These are phyloP conservation scores for Hofmannophila pseudospretella DNA, from an alignment of 2,888 invertebrate genomes.

Conservation along the genomic window DNA sequence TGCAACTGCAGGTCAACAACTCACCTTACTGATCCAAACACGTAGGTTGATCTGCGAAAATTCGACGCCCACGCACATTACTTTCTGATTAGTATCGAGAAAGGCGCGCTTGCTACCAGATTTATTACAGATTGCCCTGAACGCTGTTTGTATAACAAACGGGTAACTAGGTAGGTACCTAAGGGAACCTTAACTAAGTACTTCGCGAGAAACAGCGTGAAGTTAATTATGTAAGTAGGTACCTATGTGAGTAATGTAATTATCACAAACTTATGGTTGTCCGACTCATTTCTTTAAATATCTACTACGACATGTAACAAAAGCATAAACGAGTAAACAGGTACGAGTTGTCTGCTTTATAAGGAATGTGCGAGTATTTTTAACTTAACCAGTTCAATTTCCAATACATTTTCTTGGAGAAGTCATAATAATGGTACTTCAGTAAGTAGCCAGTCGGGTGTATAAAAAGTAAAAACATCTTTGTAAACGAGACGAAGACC, in stretches of 20 bases:
- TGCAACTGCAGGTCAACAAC: constrained; percentile 62
- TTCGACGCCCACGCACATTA: constrained; percentile 45
- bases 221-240: too few relatives aligned
- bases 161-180: neutral
- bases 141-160: constrained; percentile 1
- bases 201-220: too few relatives aligned
- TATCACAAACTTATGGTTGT: too few relatives aligned
- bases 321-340: too few relatives aligned
- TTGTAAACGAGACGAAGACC: constrained; percentile 62
- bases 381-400: constrained; percentile 5
- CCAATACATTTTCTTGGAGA: constrained; percentile 29
- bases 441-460: constrained; percentile 50
- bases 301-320: too few relatives aligned
- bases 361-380: neutral
- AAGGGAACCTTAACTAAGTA: too few relatives aligned
- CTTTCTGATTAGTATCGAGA: constrained; percentile 46
- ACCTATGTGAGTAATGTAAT: too few relatives aligned
- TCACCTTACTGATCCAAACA: constrained; percentile 61
- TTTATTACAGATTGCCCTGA: constrained; percentile 10
- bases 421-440: constrained; percentile 40
- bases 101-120: constrained; percentile 17
- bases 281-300: too few relatives aligned
- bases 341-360: too few relatives aligned
- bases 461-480: constrained; percentile 49
- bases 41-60: constrained; percentile 62